Evolutionary conservation across 1,140 invertebrate genomes (phyloP).

Genomic region (Odontomachus brunneus): DNA sequence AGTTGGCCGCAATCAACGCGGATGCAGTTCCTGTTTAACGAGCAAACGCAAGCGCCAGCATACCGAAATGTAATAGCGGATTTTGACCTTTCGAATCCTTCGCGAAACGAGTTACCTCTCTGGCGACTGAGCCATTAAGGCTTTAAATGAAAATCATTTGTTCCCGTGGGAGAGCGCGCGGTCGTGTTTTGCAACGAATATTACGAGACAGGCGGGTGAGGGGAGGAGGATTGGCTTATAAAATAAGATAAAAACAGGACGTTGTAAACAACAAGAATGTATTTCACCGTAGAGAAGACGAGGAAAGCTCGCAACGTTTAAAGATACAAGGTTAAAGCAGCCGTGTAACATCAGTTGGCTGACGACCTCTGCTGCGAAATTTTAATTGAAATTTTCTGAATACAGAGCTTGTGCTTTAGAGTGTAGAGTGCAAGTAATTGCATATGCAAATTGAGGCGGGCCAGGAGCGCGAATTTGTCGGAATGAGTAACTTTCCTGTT

Average conservation of each 20-base stretch:
- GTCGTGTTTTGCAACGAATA: background rate
- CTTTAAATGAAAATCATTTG: background rate
- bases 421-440: slow-evolving; percentile 17
- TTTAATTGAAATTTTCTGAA: slow-evolving; percentile 32
- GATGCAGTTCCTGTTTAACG: slow-evolving; percentile 19
- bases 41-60: slow-evolving; percentile 2
- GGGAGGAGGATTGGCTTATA: background rate
- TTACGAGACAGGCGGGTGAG: no score
- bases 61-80: background rate
- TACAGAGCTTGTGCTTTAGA: background rate
- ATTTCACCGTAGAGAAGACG: no score
- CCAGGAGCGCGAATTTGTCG: background rate
- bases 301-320: background rate
- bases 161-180: background rate
- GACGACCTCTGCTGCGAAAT: slow-evolving; percentile 5
- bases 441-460: slow-evolving; percentile 56
- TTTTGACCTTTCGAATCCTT: background rate
- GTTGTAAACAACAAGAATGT: background rate
- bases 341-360: background rate
- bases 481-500: slow-evolving; percentile 36
- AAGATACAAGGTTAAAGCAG: background rate
- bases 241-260: background rate
- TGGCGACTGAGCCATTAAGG: background rate
- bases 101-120: background rate
- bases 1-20: slow-evolving; percentile 29